phyloP scores from a whole-genome alignment of 2,113 vertebrate genomes.

The Melanocharis versteri region DNA sequence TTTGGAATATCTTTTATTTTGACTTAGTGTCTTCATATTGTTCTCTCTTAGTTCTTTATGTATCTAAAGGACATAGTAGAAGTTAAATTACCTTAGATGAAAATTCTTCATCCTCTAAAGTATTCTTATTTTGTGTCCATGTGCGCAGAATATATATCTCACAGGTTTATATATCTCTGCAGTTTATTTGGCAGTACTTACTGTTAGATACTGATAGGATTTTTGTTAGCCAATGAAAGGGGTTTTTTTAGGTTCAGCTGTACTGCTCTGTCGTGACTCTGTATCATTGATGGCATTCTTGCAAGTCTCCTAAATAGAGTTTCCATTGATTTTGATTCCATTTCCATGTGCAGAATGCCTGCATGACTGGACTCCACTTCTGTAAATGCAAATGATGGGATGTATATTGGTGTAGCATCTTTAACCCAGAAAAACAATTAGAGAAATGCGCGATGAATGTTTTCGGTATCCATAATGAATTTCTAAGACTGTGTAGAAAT shows the following conservation, averaged over 20 bases:
- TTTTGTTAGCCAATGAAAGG: neutral
- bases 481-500: neutral
- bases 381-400: neutral
- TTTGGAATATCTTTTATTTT: neutral
- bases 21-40: neutral
- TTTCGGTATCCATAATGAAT: neutral
- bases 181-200: neutral
- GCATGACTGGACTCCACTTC: neutral
- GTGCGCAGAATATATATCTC: neutral
- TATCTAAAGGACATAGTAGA: neutral
- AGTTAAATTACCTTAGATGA: neutral
- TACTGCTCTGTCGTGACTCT: neutral
- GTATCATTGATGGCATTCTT: neutral
- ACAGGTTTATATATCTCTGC: neutral
- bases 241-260: neutral
- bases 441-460: neutral
- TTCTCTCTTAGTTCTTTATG: neutral
- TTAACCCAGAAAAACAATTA: neutral
- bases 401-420: neutral
- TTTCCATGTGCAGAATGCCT: neutral
- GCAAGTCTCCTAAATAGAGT: neutral
- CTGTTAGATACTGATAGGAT: neutral
- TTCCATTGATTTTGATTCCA: conserved; percentile 17
- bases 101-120: neutral
- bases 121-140: neutral